Conservation (phyloP, 2,797 vertebrate genomes). For the Thunnus albacares region DNA sequence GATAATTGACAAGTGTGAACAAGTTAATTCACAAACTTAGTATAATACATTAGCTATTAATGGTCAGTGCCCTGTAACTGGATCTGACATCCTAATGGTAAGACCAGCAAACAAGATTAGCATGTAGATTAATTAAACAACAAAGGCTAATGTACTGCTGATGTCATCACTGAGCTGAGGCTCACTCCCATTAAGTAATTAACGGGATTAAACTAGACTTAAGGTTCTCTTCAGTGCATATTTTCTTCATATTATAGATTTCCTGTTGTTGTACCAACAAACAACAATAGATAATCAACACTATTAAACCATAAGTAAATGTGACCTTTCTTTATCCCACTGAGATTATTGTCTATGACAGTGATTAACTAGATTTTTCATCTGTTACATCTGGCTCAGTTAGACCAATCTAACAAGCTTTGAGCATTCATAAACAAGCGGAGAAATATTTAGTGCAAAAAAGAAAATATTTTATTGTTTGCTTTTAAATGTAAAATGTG, state of each 20-base stretch:
- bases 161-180: conserved; percentile 50
- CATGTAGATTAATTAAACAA: conserved; percentile 55
- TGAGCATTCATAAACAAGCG: conserved; percentile 12
- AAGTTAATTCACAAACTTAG: background rate
- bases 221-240: background rate
- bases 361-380: too few species aligned
- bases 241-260: background rate
- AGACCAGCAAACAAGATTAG: conserved; percentile 58
- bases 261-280: background rate
- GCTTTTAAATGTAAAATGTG: conserved; percentile 75
- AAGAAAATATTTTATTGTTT: conserved; percentile 70
- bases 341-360: background rate
- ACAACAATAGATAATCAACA: background rate
- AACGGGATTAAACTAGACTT: conserved; percentile 43
- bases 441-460: conserved; percentile 56
- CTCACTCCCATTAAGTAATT: conserved; percentile 33
- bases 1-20: conserved; percentile 12
- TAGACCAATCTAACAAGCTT: background rate
- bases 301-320: background rate
- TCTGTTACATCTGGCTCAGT: background rate
- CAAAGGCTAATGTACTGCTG: conserved; percentile 49
- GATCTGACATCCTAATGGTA: conserved; percentile 38
- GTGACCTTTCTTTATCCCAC: background rate
- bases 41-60: background rate
- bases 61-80: conserved; percentile 24